These are phyloP conservation scores for Ptilonorhynchus violaceus DNA, from an alignment of 2,113 vertebrate genomes.

Conservation along the genomic window DNA sequence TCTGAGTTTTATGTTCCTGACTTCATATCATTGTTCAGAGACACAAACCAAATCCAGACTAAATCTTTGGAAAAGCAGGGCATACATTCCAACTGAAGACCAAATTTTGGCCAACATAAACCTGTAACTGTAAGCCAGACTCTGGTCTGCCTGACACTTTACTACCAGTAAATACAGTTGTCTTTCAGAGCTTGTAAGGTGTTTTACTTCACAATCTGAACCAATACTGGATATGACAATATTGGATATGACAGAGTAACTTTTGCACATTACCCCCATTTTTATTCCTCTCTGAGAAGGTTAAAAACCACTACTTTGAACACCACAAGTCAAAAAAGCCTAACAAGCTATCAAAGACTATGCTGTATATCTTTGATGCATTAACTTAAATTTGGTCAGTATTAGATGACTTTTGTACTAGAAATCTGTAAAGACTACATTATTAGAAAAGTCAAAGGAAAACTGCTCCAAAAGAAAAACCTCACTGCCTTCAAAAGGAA, in stretches of 20 bases:
- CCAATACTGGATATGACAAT: not conserved
- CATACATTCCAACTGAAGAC: not conserved
- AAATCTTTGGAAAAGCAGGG: not conserved
- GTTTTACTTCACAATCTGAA: not conserved
- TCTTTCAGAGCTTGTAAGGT: not conserved
- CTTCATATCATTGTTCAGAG: not conserved
- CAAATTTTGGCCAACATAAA: not conserved
- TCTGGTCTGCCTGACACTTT: not conserved
- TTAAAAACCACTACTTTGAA: not conserved
- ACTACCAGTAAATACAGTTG: fast-evolving
- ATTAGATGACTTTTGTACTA: not conserved
- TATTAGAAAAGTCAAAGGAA: not conserved
- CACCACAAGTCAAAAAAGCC: not conserved
- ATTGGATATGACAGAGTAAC: not conserved
- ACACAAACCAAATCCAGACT: not conserved
- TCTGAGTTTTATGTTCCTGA: not conserved
- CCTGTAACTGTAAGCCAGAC: not conserved
- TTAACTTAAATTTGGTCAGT: not conserved
- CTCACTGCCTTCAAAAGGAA: not conserved
- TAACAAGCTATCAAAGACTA: not conserved
- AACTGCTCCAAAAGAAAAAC: not conserved
- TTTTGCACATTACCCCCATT: not conserved
- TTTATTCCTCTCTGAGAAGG: not conserved
- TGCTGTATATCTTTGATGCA: not conserved
- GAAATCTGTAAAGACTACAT: not conserved